Evolutionary conservation across 2,888 invertebrate genomes (phyloP), one percentile per base, ranked within the genome.

Genomic region (Athalia circularis): DNA sequence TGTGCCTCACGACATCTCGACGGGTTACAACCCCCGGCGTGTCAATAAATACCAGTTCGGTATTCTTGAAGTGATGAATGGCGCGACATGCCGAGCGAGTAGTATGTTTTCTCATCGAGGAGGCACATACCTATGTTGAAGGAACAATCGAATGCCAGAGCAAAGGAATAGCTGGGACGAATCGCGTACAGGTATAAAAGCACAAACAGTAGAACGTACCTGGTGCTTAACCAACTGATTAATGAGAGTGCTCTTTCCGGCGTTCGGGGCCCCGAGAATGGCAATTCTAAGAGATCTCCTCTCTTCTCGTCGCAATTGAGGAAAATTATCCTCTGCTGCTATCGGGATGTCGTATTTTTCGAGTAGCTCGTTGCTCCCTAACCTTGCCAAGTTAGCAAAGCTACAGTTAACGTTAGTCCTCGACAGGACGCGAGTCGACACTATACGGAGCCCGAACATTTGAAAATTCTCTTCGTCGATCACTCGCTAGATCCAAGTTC

Each of bases 161-260:
- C 43, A 65, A 77, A 59, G 61, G 15, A 72, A 61, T 48, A 65
- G 29, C 47, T 43, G 50, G 9, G 48, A 48, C 11, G 5, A 7
- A 29, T 59, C 1, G 13, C 11, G 11, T 57, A 13, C 11, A 75
- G 6, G 11, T 11, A 13, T 13, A 15, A 59, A 43, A 62, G 3
- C 57, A 59, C 5, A 13, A 11, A 5, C 59, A n/a, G 59, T 11
- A 59, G 45, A 9, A 64, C n/a, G 4, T 67, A 97, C 97, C 90
- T 94, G 94, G 89, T 96, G 93, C 81, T 95, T 94, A 77, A 96
- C 93, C 45, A 99, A 92, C 85, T 93, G 93, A 91, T 99, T 99
- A 50, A 98, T 96, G 50, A 99, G 92, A 0, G 98, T 98, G 88
- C 99, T 99, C 90, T 99, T 99, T 48, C 99, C 99, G 72, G 95